Conservation (phyloP, 2,113 vertebrate genomes). For the Tichodroma muraria region DNA sequence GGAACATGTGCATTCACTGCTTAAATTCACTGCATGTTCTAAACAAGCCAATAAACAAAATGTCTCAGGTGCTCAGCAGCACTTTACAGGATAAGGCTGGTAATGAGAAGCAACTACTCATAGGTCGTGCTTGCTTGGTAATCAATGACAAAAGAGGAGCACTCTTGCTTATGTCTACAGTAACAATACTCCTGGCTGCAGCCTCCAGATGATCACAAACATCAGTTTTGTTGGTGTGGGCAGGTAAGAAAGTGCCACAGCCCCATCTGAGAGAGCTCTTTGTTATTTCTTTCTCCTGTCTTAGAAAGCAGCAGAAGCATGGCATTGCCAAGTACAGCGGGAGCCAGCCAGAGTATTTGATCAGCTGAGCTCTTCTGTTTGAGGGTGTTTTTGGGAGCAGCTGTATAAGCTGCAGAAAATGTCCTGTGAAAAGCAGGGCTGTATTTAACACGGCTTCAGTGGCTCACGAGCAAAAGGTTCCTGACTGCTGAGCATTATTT, state of each 20-base stretch:
- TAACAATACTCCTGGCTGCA: neutral
- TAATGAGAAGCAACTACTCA: neutral
- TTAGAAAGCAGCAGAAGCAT: neutral
- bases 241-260: neutral
- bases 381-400: neutral
- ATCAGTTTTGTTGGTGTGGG: neutral
- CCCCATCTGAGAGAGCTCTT: neutral
- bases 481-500: neutral
- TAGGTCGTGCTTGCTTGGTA: fast-evolving
- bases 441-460: neutral
- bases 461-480: neutral
- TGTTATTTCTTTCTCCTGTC: neutral
- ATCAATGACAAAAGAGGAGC: neutral
- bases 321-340: neutral
- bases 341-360: neutral
- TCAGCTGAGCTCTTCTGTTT: neutral
- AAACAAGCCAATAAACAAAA: neutral
- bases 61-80: neutral
- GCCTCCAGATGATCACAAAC: neutral
- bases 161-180: neutral
- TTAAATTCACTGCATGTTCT: neutral
- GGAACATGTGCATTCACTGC: neutral
- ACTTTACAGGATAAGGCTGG: neutral
- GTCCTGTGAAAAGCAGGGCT: neutral
- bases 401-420: neutral